Percentiles rank a stretch among this genome's conserved stretches.
Evolutionary conservation across 2,797 vertebrate species (phyloP).

Genomic region (Oreochromis grahami): DNA sequence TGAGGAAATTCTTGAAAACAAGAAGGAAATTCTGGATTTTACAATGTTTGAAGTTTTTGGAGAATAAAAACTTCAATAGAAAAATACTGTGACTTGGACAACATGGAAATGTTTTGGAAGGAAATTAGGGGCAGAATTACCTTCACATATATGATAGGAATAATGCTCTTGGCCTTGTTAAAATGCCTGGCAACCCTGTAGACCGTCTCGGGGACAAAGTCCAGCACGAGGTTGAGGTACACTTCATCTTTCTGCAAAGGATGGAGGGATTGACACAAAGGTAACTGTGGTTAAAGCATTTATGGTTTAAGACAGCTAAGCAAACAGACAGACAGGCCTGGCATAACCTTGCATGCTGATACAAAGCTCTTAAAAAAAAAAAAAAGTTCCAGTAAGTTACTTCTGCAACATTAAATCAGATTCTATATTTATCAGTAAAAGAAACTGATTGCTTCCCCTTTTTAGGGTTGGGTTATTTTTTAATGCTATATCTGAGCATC

Average conservation of each 20-base stretch:
- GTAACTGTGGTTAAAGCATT: not conserved
- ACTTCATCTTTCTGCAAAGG: constrained; percentile 86
- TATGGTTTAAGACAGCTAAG: not conserved
- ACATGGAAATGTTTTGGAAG: not conserved
- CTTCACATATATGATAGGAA: constrained; percentile 91
- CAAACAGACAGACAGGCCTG: not conserved
- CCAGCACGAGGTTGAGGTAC: constrained; percentile 91
- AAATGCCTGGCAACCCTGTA: constrained; percentile 92
- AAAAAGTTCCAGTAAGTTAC: not conserved
- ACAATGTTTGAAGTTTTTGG: not conserved
- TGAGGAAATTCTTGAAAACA: not conserved
- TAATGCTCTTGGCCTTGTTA: constrained; percentile 91
- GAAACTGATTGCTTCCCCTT: not conserved
- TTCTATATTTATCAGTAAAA: not conserved
- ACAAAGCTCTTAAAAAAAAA: not conserved
- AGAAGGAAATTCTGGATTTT: not conserved
- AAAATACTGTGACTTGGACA: not conserved
- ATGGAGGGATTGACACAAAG: not conserved
- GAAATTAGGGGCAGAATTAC: constrained; percentile 36
- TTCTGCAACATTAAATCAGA: not conserved
- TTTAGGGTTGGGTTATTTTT: not conserved
- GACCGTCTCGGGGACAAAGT: constrained; percentile 90
- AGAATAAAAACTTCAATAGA: not conserved
- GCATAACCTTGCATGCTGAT: not conserved
- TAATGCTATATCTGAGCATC: not conserved